These are phyloP conservation scores for Euphydryas editha DNA, from an alignment of 2,888 invertebrate genomes.

Conservation along the genomic window DNA sequence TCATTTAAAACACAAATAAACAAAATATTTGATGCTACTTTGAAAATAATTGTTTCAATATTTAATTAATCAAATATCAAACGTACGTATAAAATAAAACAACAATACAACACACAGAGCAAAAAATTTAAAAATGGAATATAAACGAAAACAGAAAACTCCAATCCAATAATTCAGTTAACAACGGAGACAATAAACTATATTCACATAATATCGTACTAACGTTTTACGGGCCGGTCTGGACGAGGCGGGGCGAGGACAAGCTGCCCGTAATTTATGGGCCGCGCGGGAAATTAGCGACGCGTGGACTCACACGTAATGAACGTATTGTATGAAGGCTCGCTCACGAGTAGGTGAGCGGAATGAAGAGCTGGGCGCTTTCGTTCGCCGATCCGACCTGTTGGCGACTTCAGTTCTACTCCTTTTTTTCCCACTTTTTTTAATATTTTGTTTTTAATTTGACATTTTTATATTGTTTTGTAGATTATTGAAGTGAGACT, in stretches of 20 bases:
- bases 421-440: background rate
- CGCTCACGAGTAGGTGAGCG: constrained; percentile 32
- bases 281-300: constrained; percentile 54
- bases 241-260: constrained; percentile 15
- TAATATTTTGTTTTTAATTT: no score
- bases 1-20: no score
- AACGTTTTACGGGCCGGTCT: constrained; percentile 19
- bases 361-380: constrained; percentile 26
- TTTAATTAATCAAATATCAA: no score
- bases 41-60: no score
- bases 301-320: constrained; percentile 45
- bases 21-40: no score
- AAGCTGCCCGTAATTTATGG: constrained; percentile 49
- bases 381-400: constrained; percentile 19
- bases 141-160: constrained; percentile 9
- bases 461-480: no score
- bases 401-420: constrained; percentile 2
- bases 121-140: background rate
- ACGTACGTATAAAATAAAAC: background rate
- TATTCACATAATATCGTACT: constrained; percentile 14
- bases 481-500: no score
- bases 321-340: constrained; percentile 45
- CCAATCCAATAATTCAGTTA: constrained; percentile 6
- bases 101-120: background rate
- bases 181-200: constrained; percentile 7